phyloP scores from a whole-genome alignment of 2,113 vertebrate species.

The Sisor rabdophorus region DNA sequence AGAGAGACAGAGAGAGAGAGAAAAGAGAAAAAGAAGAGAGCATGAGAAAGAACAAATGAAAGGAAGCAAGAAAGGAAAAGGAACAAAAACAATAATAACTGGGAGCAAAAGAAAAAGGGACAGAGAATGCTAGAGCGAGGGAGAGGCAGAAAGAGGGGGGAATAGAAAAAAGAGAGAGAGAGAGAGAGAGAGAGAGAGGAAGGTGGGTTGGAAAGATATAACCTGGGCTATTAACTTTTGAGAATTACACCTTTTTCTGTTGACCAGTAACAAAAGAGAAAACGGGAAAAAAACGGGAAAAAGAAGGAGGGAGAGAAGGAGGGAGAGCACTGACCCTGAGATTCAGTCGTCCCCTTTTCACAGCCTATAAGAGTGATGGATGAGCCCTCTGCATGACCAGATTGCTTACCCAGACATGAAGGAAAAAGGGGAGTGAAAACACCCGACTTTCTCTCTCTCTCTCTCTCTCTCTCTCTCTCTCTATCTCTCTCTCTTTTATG shows the following conservation, averaged over 20 bases:
- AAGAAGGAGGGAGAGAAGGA: conserved; percentile 3
- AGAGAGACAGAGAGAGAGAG: background rate
- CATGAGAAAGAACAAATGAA: too few relatives aligned
- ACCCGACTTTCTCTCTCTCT: conserved; percentile 44
- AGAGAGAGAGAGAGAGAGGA: background rate
- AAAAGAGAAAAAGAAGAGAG: background rate
- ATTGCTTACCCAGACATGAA: conserved; percentile 71
- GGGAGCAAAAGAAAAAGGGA: background rate
- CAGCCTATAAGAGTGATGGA: conserved; percentile 65
- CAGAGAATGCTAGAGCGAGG: background rate
- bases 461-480: conserved; percentile 10
- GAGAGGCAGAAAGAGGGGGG: background rate
- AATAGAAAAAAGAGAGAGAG: background rate
- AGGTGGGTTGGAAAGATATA: conserved; percentile 14
- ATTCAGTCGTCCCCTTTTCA: conserved; percentile 53
- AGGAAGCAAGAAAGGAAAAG: background rate
- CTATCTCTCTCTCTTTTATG: conserved; percentile 8
- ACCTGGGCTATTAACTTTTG: conserved; percentile 47
- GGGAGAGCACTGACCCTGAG: conserved; percentile 48
- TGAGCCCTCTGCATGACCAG: conserved; percentile 57
- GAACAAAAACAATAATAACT: background rate
- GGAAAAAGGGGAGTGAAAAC: conserved; percentile 62
- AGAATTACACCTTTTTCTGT: conserved; percentile 45
- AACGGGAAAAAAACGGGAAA: conserved; percentile 13
- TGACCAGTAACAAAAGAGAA: conserved; percentile 14